Evolutionary conservation across 2,888 invertebrate species (phyloP).

Genomic region (Empis stercorea): DNA sequence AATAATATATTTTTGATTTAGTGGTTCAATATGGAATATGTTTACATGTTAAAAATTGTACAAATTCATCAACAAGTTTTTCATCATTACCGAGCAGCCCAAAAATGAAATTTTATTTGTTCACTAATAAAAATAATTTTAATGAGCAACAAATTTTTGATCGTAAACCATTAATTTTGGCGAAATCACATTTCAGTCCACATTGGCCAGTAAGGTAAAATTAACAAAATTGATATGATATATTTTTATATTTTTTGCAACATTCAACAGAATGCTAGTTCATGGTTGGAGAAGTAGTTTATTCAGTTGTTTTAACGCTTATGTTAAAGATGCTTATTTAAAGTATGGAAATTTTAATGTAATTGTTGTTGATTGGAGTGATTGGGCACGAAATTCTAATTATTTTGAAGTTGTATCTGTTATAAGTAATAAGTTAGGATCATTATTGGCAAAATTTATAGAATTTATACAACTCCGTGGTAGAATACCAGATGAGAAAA

Average conservation of each 20-base stretch:
- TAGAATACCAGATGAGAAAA: constrained; percentile 21
- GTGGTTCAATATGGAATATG: too few species aligned
- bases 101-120: not conserved
- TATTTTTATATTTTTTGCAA: not conserved
- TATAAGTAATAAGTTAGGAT: constrained; percentile 21
- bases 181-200: not conserved
- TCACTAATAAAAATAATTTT: not conserved
- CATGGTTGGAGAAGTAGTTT: constrained; percentile 31
- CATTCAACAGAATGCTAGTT: constrained; percentile 19
- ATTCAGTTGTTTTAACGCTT: constrained; percentile 25
- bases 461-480: constrained; percentile 23
- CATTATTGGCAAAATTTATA: constrained; percentile 26
- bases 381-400: constrained; percentile 19
- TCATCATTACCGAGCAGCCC: not conserved
- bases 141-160: not conserved
- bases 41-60: too few species aligned
- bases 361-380: constrained; percentile 29
- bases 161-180: not conserved
- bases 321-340: constrained; percentile 25
- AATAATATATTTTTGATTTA: too few species aligned
- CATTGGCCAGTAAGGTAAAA: not conserved
- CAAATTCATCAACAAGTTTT: too few species aligned
- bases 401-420: constrained; percentile 22
- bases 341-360: constrained; percentile 22
- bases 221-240: not conserved